Evolutionary conservation across 2,113 vertebrate genomes (phyloP).

Genomic region (Macrotis lagotis): DNA sequence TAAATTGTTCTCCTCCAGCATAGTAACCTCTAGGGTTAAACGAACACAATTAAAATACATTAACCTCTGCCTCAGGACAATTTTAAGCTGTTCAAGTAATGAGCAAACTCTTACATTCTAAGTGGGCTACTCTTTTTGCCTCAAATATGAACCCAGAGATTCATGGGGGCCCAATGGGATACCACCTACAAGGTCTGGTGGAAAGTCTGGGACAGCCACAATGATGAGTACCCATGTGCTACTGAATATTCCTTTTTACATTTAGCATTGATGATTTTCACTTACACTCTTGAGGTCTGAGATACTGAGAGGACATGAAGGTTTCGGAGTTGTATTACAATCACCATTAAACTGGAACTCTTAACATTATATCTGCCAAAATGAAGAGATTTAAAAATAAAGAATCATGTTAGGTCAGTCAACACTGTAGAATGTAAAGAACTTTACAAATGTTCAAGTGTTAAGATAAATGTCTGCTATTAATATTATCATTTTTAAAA

Average conservation of each 20-base stretch:
- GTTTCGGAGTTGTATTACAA: constrained; percentile 83
- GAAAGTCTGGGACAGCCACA: not conserved
- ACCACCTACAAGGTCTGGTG: not conserved
- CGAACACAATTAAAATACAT: not conserved
- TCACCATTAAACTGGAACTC: constrained; percentile 86
- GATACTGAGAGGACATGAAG: constrained; percentile 80
- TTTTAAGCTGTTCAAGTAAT: not conserved
- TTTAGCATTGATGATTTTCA: constrained; percentile 61
- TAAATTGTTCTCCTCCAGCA: not conserved
- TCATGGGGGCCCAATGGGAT: not conserved
- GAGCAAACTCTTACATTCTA: not conserved
- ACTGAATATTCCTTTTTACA: not conserved
- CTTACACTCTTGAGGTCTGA: constrained; percentile 87
- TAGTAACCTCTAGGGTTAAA: not conserved
- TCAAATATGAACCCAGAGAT: not conserved
- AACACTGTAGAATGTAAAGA: not conserved
- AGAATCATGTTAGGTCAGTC: fast-evolving
- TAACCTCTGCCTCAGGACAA: not conserved
- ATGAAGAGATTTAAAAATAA: constrained; percentile 15
- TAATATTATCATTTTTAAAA: not conserved
- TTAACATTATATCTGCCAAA: constrained; percentile 83
- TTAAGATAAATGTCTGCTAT: not conserved
- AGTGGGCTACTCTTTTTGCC: not conserved
- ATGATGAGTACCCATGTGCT: not conserved
- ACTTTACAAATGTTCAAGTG: not conserved